Evolutionary conservation across 2,797 vertebrate species (phyloP).

Genomic region (Gallinago nigripennis): DNA sequence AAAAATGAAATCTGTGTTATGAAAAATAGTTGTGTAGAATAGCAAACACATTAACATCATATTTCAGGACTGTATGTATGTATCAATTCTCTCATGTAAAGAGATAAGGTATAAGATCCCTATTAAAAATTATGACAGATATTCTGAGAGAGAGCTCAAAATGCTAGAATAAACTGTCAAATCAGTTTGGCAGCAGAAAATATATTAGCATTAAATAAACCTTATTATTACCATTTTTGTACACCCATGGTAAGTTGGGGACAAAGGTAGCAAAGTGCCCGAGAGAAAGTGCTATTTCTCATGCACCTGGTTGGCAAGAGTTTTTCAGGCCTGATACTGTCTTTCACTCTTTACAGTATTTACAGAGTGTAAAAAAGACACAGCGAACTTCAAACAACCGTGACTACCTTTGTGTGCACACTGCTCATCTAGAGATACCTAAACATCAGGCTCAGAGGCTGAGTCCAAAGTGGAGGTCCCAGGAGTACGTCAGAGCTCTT

Average conservation of each 20-base stretch:
- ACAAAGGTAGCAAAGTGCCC: neutral
- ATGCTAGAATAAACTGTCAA: neutral
- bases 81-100: neutral
- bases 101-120: neutral
- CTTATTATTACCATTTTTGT: neutral
- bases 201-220: neutral
- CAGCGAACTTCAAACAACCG: neutral
- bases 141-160: neutral
- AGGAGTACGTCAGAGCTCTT: neutral
- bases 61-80: neutral
- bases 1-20: neutral
- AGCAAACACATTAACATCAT: neutral
- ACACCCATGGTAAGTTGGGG: neutral
- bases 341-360: neutral
- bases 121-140: neutral
- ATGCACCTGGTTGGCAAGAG: neutral
- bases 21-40: neutral
- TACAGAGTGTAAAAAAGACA: neutral
- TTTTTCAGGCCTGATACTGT: neutral
- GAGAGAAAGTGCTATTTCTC: neutral
- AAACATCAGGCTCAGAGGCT: neutral
- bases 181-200: neutral
- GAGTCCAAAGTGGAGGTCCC: neutral
- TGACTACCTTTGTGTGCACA: neutral
- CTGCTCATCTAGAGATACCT: neutral